Conservation (phyloP, 2,797 vertebrate genomes). For the Liasis olivaceus region DNA sequence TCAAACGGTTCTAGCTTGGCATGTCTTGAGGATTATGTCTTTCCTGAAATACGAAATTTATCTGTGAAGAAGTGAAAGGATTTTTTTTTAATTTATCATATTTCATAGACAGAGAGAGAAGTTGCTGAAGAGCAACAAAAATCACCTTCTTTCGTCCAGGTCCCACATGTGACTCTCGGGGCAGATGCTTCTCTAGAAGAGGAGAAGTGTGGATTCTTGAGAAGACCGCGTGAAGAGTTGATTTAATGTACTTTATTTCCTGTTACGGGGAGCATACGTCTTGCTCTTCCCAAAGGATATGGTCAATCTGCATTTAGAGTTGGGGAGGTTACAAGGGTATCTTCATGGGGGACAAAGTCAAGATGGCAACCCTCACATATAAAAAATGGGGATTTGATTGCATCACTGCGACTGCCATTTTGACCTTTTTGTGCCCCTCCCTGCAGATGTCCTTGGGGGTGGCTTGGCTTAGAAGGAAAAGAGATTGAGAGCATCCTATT, state of each 20-base stretch:
- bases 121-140: conserved; percentile 68
- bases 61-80: conserved; percentile 77
- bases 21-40: conserved; percentile 69
- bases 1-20: conserved; percentile 62
- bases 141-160: conserved; percentile 56
- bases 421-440: neutral
- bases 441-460: neutral
- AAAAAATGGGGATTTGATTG: neutral
- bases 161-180: conserved; percentile 68
- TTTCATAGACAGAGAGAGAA: conserved; percentile 52
- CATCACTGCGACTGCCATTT: neutral
- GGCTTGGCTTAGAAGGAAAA: neutral
- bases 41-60: conserved; percentile 74
- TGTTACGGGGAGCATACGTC: neutral
- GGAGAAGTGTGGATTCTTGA: conserved; percentile 56
- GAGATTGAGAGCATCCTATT: neutral
- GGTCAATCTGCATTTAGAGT: conserved; percentile 28
- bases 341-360: neutral
- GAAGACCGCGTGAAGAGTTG: conserved; percentile 59
- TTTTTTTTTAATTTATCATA: conserved; percentile 71
- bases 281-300: conserved; percentile 23
- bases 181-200: conserved; percentile 72
- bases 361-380: neutral
- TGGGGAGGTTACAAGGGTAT: neutral
- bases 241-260: conserved; percentile 47